A percentile compares a stretch with the other conserved stretches of the same genome.
phyloP scores from a whole-genome alignment of 2,888 invertebrate species.

The Eulithis testata region DNA sequence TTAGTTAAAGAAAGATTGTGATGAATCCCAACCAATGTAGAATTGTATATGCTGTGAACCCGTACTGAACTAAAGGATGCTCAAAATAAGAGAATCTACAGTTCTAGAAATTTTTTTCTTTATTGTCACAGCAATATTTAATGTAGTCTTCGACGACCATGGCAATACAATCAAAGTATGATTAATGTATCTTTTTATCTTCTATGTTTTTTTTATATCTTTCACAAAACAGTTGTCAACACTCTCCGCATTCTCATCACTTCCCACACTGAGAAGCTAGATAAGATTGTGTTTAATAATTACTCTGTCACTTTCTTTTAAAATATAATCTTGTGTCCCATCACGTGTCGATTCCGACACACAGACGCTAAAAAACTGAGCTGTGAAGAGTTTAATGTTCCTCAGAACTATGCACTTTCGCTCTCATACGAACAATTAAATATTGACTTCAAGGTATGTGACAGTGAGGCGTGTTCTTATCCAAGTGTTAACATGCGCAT shows the following conservation, averaged over 20 bases:
- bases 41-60: too few relatives aligned
- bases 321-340: constrained; percentile 59
- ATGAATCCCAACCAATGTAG: too few relatives aligned
- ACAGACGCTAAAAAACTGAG: constrained; percentile 44
- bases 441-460: constrained; percentile 59
- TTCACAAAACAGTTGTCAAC: constrained; percentile 38
- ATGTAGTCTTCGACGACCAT: too few relatives aligned
- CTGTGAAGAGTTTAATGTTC: constrained; percentile 45
- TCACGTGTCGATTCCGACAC: constrained; percentile 50
- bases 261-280: constrained; percentile 28
- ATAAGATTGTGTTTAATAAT: constrained; percentile 51
- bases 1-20: too few relatives aligned
- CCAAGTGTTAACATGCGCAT: constrained; percentile 79
- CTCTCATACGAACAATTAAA: constrained; percentile 67
- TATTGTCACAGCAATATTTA: too few relatives aligned
- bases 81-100: too few relatives aligned
- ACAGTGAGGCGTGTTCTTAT: constrained; percentile 79
- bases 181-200: too few relatives aligned
- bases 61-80: too few relatives aligned
- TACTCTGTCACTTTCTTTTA: constrained; percentile 63
- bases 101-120: too few relatives aligned
- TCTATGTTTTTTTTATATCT: constrained; percentile 36
- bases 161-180: too few relatives aligned
- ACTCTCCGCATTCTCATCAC: constrained; percentile 34
- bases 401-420: constrained; percentile 60